A percentile compares a stretch with the other conserved stretches of the same genome.
Evolutionary conservation across 2,888 invertebrate species (phyloP).

Genomic region (Gastracanthus pulcherrimus): DNA sequence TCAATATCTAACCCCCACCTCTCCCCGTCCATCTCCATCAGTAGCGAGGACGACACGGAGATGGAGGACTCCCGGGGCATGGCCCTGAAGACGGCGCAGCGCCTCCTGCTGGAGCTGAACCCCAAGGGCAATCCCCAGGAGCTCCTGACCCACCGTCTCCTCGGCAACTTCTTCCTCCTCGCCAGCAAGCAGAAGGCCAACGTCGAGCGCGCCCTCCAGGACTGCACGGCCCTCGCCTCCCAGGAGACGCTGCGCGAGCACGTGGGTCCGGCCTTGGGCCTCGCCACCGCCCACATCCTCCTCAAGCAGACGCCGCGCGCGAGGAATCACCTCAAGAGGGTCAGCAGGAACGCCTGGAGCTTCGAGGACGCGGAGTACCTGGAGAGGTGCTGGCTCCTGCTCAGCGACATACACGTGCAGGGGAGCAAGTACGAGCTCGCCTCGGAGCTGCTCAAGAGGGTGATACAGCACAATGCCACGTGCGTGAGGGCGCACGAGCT

Average conservation of each 20-base stretch:
- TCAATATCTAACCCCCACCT: too few relatives aligned
- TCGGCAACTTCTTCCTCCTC: slow-evolving; percentile 90
- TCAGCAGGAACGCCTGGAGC: slow-evolving; percentile 92
- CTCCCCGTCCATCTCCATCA: too few relatives aligned
- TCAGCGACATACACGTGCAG: slow-evolving; percentile 91
- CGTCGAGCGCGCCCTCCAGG: slow-evolving; percentile 91
- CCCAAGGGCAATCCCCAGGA: slow-evolving; percentile 83
- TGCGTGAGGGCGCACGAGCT: slow-evolving; percentile 95
- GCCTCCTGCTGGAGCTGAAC: slow-evolving; percentile 82
- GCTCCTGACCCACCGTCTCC: slow-evolving; percentile 83
- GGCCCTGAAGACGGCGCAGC: slow-evolving; percentile 86
- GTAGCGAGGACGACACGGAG: slow-evolving; percentile 70
- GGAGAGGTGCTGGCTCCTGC: slow-evolving; percentile 95
- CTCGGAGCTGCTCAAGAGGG: slow-evolving; percentile 87
- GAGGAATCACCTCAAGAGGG: slow-evolving; percentile 93
- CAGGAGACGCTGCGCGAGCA: slow-evolving; percentile 87
- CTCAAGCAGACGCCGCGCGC: slow-evolving; percentile 95
- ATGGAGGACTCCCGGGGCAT: slow-evolving; percentile 85
- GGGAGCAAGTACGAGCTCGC: slow-evolving; percentile 92
- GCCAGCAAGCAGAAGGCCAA: slow-evolving; percentile 91
- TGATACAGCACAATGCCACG: slow-evolving; percentile 90
- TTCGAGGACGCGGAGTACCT: slow-evolving; percentile 97
- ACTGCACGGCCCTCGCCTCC: slow-evolving; percentile 85
- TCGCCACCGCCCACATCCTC: slow-evolving; percentile 90
- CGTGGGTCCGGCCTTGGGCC: slow-evolving; percentile 91